Conservation (phyloP, 1,140 invertebrate species). For the Drosophila equinoxialis region DNA sequence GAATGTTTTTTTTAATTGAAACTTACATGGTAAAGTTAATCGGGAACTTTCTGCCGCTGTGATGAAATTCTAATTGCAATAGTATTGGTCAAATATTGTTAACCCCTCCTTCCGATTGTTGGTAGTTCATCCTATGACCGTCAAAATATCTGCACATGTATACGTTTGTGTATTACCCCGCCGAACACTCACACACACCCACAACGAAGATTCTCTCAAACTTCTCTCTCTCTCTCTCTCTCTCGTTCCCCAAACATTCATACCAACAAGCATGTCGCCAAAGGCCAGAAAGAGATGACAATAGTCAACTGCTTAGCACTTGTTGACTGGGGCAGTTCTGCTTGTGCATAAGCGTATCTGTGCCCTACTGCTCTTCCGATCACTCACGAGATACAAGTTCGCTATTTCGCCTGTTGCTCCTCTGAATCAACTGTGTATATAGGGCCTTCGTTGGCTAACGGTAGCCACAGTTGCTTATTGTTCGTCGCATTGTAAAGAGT, state of each 20-base stretch:
- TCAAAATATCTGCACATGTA: slow-evolving; percentile 33
- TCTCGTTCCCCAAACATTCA: neutral
- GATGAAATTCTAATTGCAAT: slow-evolving; percentile 58
- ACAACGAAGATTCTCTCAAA: neutral
- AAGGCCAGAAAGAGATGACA: slow-evolving; percentile 35
- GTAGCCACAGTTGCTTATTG: neutral
- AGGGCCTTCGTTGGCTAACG: neutral
- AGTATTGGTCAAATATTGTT: slow-evolving; percentile 59
- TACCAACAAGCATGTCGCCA: neutral
- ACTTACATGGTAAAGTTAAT: slow-evolving; percentile 15
- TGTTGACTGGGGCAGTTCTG: slow-evolving; percentile 39
- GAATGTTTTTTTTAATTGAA: no score
- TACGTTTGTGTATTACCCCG: slow-evolving; percentile 44
- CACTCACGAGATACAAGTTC: slow-evolving; percentile 2
- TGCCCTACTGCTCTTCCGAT: slow-evolving; percentile 18
- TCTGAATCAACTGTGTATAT: neutral
- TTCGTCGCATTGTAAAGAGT: slow-evolving; percentile 24
- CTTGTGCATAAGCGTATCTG: slow-evolving; percentile 26
- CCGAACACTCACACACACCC: slow-evolving; percentile 28
- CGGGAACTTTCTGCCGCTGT: slow-evolving; percentile 47
- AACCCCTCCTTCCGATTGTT: slow-evolving; percentile 35
- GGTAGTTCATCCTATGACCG: slow-evolving; percentile 39
- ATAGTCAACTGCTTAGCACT: slow-evolving; percentile 27
- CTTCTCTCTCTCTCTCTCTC: neutral
- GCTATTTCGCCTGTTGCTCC: neutral